Evolutionary conservation across 1,140 invertebrate genomes (phyloP).

Genomic region (Trialeurodes vaporariorum): DNA sequence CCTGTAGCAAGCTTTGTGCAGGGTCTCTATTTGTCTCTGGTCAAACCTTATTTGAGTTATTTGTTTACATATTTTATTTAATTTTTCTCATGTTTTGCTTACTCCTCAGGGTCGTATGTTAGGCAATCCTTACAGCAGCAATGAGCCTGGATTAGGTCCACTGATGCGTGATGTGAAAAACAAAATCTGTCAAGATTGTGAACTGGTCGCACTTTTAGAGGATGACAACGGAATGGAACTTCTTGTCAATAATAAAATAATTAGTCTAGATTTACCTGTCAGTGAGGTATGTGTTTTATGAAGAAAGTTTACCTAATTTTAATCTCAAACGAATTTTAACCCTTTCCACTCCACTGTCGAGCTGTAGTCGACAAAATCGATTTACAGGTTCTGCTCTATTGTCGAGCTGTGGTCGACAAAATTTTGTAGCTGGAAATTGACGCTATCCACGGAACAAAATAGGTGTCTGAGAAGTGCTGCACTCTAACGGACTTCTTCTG

Average conservation of each 20-base stretch:
- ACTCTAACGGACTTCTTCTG: no score
- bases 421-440: no score
- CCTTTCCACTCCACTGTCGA: no score
- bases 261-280: constrained; percentile 88
- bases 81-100: constrained; percentile 4
- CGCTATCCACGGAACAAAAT: no score
- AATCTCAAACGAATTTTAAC: no score
- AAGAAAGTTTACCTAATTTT: no score
- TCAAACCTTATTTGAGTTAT: constrained; percentile 1
- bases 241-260: constrained; percentile 97
- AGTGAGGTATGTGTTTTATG: constrained; percentile 61
- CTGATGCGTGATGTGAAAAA: constrained; percentile 98
- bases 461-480: no score
- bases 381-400: no score
- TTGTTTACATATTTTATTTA: neutral
- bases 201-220: constrained; percentile 87
- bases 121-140: constrained; percentile 92
- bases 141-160: constrained; percentile 85
- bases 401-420: no score
- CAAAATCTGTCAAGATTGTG: constrained; percentile 95
- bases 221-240: constrained; percentile 99
- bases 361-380: no score
- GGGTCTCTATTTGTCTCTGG: no score
- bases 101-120: constrained; percentile 76
- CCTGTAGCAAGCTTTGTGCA: no score